Evolutionary conservation across 2,797 vertebrate genomes (phyloP).

Genomic region (Anguilla anguilla): DNA sequence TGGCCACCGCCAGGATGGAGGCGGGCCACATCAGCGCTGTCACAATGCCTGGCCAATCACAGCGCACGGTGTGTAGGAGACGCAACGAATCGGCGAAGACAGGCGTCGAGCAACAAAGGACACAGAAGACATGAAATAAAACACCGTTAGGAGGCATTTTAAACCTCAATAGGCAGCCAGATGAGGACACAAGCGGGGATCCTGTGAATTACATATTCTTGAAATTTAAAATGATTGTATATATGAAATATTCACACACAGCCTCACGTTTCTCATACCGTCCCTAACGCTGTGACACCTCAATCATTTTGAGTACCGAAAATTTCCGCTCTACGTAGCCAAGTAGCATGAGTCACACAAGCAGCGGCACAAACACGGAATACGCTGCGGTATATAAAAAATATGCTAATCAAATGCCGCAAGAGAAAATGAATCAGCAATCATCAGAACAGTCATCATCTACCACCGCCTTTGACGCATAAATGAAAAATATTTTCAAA

Average conservation of each 20-base stretch:
- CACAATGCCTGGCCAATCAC: conserved; percentile 78
- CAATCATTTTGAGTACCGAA: not conserved
- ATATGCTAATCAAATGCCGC: not conserved
- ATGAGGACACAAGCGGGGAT: not conserved
- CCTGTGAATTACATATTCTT: not conserved
- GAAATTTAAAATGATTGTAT: not conserved
- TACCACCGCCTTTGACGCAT: not conserved
- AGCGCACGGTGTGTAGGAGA: not conserved
- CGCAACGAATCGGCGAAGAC: not conserved
- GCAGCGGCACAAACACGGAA: not conserved
- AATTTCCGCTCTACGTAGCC: not conserved
- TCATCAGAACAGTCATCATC: not conserved
- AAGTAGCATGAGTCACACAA: not conserved
- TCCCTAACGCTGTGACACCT: not conserved
- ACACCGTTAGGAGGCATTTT: not conserved
- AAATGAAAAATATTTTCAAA: not conserved
- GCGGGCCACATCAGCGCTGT: conserved; percentile 90
- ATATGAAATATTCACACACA: not conserved
- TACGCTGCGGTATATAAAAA: not conserved
- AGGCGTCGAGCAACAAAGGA: not conserved
- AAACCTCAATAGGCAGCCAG: not conserved
- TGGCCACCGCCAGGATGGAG: conserved; percentile 85
- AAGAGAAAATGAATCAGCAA: not conserved
- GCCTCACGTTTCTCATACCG: not conserved
- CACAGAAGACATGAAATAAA: not conserved